Base-by-base conservation (phyloP, 2,888 invertebrate genomes). In the Automeris io region DNA sequence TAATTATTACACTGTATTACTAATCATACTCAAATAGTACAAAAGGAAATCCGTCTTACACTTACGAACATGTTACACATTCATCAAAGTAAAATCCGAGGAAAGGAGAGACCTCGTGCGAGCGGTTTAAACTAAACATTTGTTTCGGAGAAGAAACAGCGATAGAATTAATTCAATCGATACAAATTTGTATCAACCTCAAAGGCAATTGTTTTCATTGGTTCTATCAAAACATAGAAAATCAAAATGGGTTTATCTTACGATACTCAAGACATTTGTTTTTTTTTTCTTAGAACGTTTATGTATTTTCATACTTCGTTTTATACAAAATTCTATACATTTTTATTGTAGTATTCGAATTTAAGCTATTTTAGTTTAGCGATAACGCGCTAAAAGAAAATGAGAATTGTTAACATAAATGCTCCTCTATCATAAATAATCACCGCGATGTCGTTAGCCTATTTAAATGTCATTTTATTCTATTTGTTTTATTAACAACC, bases 161-260 rank as follows among this genome's bases (percentile, higher is more conserved):
- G 69, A 80, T 83, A 75, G 74, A 83, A 83, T 82, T 85, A 85
- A 85, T 82, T 82, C 80, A 78, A 83, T 83, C 71, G 77, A 53
- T 63, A 61, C 61, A 74, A 78, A 72, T 80, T 78, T 73, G 70
- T 72, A 75, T 79, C 72, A 70, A 61, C 66, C 63, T 63, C 65
- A 66, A 75, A 77, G 70, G 70, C 74, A 69, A 75, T 79, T 76
- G 78, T 77, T 73, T 67, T 71, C 57, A 68, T 75, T 74, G 68
- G 62, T 65, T 63, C 67, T 66, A 46, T 55, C 57, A 57, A 70
- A 77, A 76, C 70, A 71, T 72, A 70, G 70, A 69, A 72, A 70
- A 54, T 69, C 67, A 62, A 66, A 63, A 70, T 70, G 70, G 73
- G 73, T 71, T 74, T 61, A 60, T 57, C 57, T 57, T 54, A 58